phyloP scores from a whole-genome alignment of 1,140 invertebrate species.

The Lysiphlebus fabarum region DNA sequence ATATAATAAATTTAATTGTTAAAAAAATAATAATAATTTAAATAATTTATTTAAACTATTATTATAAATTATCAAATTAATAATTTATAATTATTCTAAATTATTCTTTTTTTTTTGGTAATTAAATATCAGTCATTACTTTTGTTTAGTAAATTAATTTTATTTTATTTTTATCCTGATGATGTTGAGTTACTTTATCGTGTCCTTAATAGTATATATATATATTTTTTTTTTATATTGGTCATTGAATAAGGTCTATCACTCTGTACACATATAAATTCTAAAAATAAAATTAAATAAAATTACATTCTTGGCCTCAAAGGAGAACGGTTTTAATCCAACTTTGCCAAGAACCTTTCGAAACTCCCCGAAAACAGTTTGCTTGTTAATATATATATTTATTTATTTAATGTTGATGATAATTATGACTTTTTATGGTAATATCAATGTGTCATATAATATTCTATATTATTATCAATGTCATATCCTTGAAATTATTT shows the following conservation, averaged over 20 bases:
- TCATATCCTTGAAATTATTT: too few relatives aligned
- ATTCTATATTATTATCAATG: background rate
- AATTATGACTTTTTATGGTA: slow-evolving; percentile 7
- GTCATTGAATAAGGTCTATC: slow-evolving; percentile 9
- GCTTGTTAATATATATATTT: too few relatives aligned
- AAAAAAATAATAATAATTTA: too few relatives aligned
- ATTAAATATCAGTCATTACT: too few relatives aligned
- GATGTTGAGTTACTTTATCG: background rate
- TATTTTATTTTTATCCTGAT: too few relatives aligned
- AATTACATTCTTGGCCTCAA: slow-evolving; percentile 10
- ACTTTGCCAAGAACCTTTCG: slow-evolving; percentile 13
- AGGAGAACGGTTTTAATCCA: slow-evolving; percentile 7
- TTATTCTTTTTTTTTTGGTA: too few relatives aligned
- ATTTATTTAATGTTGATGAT: background rate
- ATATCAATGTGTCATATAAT: background rate
- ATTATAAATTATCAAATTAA: too few relatives aligned
- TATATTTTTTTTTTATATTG: slow-evolving; percentile 5
- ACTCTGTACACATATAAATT: background rate
- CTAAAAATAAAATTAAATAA: slow-evolving; percentile 10
- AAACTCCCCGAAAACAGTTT: slow-evolving; percentile 10
- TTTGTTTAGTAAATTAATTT: too few relatives aligned
- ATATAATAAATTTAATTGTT: too few relatives aligned
- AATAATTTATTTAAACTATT: too few relatives aligned
- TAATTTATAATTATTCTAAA: too few relatives aligned
- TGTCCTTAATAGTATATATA: background rate